Evolutionary conservation across 2,797 vertebrate species (phyloP), one percentile per base, ranked within the genome.

Genomic region (Spinibarbus caldwelli): DNA sequence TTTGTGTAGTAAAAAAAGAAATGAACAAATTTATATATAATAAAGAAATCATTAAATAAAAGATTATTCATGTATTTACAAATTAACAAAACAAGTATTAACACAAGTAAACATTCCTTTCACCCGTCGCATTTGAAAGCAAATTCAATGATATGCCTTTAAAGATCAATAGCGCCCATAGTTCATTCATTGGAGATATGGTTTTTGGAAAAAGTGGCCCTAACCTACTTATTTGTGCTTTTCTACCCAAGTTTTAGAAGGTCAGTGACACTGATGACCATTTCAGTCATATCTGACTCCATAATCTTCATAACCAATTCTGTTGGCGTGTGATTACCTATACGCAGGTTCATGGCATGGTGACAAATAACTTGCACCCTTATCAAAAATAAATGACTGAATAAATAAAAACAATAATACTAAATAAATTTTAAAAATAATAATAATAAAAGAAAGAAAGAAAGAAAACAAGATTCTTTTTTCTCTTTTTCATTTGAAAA

Each of bases 31-130:
- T 88, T 89, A 88, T 87, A 95, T 95, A 96, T 96, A 90, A 93
- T 96, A 97, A 96, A 97, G 92, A 93, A 96, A 94, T 59, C n/a
- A 94, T 96, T 95, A 95, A 95, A 97, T 89, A 93, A 96, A 95
- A 95, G 92, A 94, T 94, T 94, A 93, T 93, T 95, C 92, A 93
- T 91, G 90, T 95, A 97, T 98, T 96, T 97, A 97, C 96, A 98
- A 97, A 92, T 91, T 93, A 91, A 91, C 91, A 92, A 91, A 93
- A 92, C 90, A 92, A 85, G 76, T 49, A 80, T 85, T 36, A 85
- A 80, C 77, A 85, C n/a, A 93, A 78, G 90, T 90, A 95, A 96
- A 96, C 95, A 96, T 97, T 96, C 95, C 90, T 90, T 95, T 95
- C 92, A 96, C 89, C 93, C 94, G 90, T 91, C 89, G 87, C 19